Base-by-base conservation (phyloP, 2,797 vertebrate genomes). In the Galagoides demidoff region DNA sequence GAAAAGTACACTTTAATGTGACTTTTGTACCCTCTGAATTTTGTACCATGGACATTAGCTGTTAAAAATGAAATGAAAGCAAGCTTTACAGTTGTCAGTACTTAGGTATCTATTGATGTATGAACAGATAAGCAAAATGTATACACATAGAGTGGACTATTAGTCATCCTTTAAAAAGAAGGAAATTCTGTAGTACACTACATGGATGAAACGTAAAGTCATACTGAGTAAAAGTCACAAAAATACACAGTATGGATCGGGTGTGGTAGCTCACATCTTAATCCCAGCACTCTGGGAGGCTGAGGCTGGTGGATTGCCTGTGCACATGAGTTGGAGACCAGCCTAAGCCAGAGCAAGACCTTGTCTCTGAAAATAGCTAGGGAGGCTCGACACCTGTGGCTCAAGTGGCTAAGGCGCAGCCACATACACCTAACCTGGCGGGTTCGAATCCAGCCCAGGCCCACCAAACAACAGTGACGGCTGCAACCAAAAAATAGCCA, bases 31-130 rank as follows among this genome's bases (percentile, higher is more conserved):
- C 31, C 29, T 49, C 73, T 66, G 59, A 92, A 57, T 29, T 83
- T 79, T 63, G 45, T 91, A 52, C 57, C 34, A 43, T 66, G 22
- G 37, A 7, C 61, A 52, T 27, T 86, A 9, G 19, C 77, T 85
- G 27, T 68, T 94, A 89, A 88, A 49, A 89, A 57, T 83, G 34
- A 76, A 94, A n/a, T 70, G 22, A 64, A 66, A 73, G 73, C 73
- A 90, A 87, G 31, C 57, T 78, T 89, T 89, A 63, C 78, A 82
- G 70, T 37, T 63, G n/a, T 76, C 49, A 93, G 14, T 91, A 63
- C 74, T 55, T 10, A 76, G 63, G 2, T 66, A 23, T 34, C 34
- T 12, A 23, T 27, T 57, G 22, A 66, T 31, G 13, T 70, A 31
- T 82, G 70, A 94, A 57, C 34, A 14, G 37, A 66, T 68, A 83